Conservation (phyloP, 1,140 invertebrate species). For the Drosophila orena region DNA sequence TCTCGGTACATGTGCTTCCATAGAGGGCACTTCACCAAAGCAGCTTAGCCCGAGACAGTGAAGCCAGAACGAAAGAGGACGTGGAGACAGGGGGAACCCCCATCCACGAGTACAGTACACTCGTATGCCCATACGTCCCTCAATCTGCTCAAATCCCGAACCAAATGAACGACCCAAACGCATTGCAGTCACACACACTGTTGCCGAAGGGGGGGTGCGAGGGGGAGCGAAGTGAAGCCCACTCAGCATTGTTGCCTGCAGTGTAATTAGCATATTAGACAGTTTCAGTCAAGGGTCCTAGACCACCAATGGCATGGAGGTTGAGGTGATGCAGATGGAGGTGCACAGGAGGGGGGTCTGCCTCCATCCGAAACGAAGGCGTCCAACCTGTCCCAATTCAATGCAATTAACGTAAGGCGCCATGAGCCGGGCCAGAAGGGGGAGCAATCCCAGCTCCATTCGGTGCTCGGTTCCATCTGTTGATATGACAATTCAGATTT, state of each 20-base stretch:
- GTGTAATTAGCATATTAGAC: conserved; percentile 82
- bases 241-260: conserved; percentile 61
- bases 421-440: conserved; percentile 34
- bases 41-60: conserved; percentile 62
- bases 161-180: conserved; percentile 69
- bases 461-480: conserved; percentile 48
- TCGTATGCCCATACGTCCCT: conserved; percentile 26
- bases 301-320: conserved; percentile 9
- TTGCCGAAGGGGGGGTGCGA: not conserved
- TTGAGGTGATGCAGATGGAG: not conserved
- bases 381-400: conserved; percentile 62
- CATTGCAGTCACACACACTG: conserved; percentile 67
- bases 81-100: not conserved
- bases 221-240: not conserved
- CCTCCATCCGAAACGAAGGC: conserved; percentile 16
- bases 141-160: conserved; percentile 67
- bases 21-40: conserved; percentile 55
- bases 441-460: conserved; percentile 20
- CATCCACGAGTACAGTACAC: not conserved
- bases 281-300: conserved; percentile 54
- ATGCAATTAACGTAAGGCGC: conserved; percentile 79
- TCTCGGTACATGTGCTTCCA: conserved; percentile 28
- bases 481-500: conserved; percentile 74
- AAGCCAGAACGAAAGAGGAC: conserved; percentile 8
- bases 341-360: not conserved